phyloP scores from a whole-genome alignment of 2,113 vertebrate species.

The Xiphophorus couchianus region DNA sequence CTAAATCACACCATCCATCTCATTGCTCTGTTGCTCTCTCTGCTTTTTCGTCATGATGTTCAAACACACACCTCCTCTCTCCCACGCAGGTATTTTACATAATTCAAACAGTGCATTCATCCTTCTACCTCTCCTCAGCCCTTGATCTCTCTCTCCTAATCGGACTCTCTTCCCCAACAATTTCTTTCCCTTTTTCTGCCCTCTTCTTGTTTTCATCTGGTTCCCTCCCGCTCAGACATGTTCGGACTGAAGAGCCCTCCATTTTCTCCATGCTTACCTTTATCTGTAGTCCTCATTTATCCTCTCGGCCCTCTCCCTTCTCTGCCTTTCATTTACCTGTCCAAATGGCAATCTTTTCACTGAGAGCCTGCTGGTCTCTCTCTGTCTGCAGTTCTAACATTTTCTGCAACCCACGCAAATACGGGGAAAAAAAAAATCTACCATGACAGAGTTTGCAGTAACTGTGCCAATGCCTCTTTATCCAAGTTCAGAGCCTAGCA shows the following conservation, averaged over 20 bases:
- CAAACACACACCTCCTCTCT: slow-evolving; percentile 59
- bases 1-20: slow-evolving; percentile 25
- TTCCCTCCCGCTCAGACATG: slow-evolving; percentile 19
- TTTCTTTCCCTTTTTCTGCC: slow-evolving; percentile 31
- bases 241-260: slow-evolving; percentile 41
- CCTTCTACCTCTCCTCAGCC: slow-evolving; percentile 56
- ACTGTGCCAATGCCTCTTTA: slow-evolving; percentile 12
- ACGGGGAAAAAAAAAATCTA: slow-evolving; percentile 29
- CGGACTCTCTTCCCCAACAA: slow-evolving; percentile 5
- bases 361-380: slow-evolving; percentile 26
- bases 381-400: slow-evolving; percentile 47
- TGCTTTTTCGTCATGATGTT: slow-evolving; percentile 43
- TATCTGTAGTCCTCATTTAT: slow-evolving; percentile 48
- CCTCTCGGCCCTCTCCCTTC: slow-evolving; percentile 19
- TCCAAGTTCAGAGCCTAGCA: slow-evolving; percentile 7
- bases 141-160: slow-evolving; percentile 32
- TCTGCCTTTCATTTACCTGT: slow-evolving; percentile 59
- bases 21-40: slow-evolving; percentile 28
- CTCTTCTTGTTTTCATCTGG: slow-evolving; percentile 30
- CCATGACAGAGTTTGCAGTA: slow-evolving; percentile 15
- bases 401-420: slow-evolving; percentile 41
- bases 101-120: slow-evolving; percentile 78
- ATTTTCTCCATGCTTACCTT: slow-evolving; percentile 50
- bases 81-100: slow-evolving; percentile 80
- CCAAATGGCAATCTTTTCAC: slow-evolving; percentile 52